A percentile compares a stretch with the other conserved stretches of the same genome.
These are phyloP conservation scores for Empis livida DNA, from an alignment of 2,888 invertebrate genomes.

Conservation along the genomic window DNA sequence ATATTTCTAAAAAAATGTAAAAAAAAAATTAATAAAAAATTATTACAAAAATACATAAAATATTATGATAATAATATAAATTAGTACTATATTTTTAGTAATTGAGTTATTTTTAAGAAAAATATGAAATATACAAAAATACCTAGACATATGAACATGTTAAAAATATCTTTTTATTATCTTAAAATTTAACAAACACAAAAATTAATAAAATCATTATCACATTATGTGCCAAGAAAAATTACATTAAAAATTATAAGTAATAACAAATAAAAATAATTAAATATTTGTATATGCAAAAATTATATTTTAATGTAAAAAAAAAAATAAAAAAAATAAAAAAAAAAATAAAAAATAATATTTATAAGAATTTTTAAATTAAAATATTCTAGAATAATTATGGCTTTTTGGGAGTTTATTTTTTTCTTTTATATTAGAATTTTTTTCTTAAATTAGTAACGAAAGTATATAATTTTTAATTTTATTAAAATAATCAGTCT, in stretches of 20 bases:
- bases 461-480: no score
- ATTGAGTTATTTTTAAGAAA: no score
- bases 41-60: not conserved
- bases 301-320: conserved; percentile 7
- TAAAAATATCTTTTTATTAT: conserved; percentile 10
- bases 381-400: conserved; percentile 6
- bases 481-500: no score
- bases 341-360: conserved; percentile 1
- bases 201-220: not conserved
- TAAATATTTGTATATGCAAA: not conserved
- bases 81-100: no score
- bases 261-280: no score
- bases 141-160: conserved; percentile 1
- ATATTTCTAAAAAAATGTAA: conserved; percentile 6
- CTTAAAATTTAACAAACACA: conserved; percentile 2
- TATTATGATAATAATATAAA: no score
- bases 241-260: conserved; percentile 2
- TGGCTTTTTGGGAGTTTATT: conserved; percentile 3
- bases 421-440: conserved; percentile 2
- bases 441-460: not conserved
- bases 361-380: not conserved
- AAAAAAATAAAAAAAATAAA: not conserved
- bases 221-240: not conserved
- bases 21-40: conserved; percentile 9
- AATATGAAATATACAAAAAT: not conserved